Base-by-base conservation (phyloP, 2,797 vertebrate genomes). In the Fistularia commersonii region DNA sequence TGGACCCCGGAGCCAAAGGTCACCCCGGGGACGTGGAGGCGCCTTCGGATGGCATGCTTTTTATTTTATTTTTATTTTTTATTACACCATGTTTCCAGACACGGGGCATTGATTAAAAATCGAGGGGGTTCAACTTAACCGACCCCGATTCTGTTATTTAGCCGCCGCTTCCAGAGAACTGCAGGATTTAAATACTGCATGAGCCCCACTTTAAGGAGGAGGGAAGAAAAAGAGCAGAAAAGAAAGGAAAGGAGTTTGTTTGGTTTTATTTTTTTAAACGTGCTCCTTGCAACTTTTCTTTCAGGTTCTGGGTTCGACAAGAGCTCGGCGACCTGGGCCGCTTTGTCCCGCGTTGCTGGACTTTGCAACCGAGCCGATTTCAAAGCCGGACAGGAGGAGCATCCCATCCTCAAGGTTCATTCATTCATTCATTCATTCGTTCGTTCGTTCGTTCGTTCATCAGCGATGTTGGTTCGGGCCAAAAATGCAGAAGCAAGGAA, bases 361-460 rank as follows among this genome's bases (percentile, higher is more conserved):
- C 91, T 97, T 45, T 97, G 95, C 74, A 97, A 97, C 75, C 88
- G 94, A 1, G 94, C 95, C 0, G 92, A 92, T 54, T 97, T 96
- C 85, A 94, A 88, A 82, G 84, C 85, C 0, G 94, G 90, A 41
- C 93, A 96, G 72, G 92, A 93, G 9, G 70, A 86, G 13, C 56
- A 92, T 8, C 87, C 92, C 8, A 82, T 95, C 54, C 82, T 93
- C 62, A 95, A 91, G 93, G 95, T 96, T 44, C 4, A n/a, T 9
- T 40, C 12, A n/a, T n/a, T n/a, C n/a, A n/a, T n/a, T n/a, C n/a
- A n/a, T n/a, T n/a, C n/a, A n/a, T n/a, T n/a, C n/a, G n/a, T n/a
- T n/a, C n/a, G n/a, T n/a, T n/a, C n/a, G n/a, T n/a, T n/a, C n/a
- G n/a, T n/a, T n/a, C n/a, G n/a, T n/a, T n/a, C n/a, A n/a, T n/a